Percentiles rank a stretch among this genome's conserved stretches.
These are phyloP conservation scores for Bradysia coprophila DNA, from an alignment of 1,140 invertebrate genomes.

Conservation along the genomic window DNA sequence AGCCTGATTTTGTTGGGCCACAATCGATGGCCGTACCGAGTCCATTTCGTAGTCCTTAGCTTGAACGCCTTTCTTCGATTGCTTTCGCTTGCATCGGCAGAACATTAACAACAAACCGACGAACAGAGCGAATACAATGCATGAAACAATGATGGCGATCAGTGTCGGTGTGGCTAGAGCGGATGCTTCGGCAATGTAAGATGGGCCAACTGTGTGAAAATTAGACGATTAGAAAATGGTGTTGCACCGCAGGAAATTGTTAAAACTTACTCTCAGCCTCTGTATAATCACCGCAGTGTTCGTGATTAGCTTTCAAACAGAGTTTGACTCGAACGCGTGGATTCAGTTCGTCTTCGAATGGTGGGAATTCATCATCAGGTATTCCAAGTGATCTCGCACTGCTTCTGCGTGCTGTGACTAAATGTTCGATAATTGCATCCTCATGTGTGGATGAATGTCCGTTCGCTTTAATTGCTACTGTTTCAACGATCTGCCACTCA, in stretches of 20 bases:
- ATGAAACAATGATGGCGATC: conserved; percentile 63
- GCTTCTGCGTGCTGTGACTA: conserved; percentile 19
- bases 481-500: conserved; percentile 51
- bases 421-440: conserved; percentile 40
- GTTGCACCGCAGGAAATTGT: not conserved
- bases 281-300: conserved; percentile 64
- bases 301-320: conserved; percentile 53
- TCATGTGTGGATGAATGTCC: conserved; percentile 43
- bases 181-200: conserved; percentile 58
- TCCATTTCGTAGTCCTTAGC: conserved; percentile 84
- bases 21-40: conserved; percentile 56
- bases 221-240: conserved; percentile 9
- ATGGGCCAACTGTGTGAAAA: conserved; percentile 43
- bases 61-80: conserved; percentile 54
- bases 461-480: conserved; percentile 43
- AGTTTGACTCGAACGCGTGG: conserved; percentile 54
- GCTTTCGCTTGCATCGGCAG: conserved; percentile 67
- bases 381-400: conserved; percentile 27
- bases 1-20: conserved; percentile 58
- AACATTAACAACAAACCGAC: conserved; percentile 60
- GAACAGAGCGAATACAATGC: conserved; percentile 60
- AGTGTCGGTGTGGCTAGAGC: conserved; percentile 54
- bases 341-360: conserved; percentile 33
- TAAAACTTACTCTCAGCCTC: conserved; percentile 57
- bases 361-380: conserved; percentile 25